A percentile compares a stretch with the other conserved stretches of the same genome.
phyloP scores from a whole-genome alignment of 37 sponge, comb jelly and placozoan genomes.

The Diacarnus erythraeanus region DNA sequence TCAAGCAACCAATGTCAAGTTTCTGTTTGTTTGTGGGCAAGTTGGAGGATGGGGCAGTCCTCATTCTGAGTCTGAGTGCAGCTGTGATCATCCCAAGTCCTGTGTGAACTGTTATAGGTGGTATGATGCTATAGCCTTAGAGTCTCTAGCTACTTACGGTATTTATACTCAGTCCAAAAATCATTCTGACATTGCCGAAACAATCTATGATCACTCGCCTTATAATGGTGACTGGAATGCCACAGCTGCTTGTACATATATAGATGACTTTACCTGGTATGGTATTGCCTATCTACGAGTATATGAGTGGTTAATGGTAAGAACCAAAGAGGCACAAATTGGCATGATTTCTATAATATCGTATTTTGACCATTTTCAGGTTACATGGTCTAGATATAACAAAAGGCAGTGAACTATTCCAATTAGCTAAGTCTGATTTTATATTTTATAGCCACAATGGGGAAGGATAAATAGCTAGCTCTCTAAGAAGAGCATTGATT shows the following conservation, averaged over 20 bases:
- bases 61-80: conserved; percentile 2
- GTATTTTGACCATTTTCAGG: too few relatives aligned
- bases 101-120: conserved; percentile 52
- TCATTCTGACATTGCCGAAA: conserved; percentile 10
- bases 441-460: too few relatives aligned
- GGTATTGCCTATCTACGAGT: conserved; percentile 52
- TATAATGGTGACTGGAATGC: conserved; percentile 52
- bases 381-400: too few relatives aligned
- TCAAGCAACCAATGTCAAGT: not conserved
- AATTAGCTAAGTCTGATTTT: too few relatives aligned
- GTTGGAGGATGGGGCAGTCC: conserved; percentile 26
- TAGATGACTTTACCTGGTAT: conserved; percentile 59
- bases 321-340: too few relatives aligned
- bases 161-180: conserved; percentile 23
- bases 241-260: conserved; percentile 19
- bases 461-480: too few relatives aligned
- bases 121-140: conserved; percentile 44
- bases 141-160: conserved; percentile 32
- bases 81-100: not conserved
- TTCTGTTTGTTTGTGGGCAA: conserved; percentile 51
- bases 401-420: too few relatives aligned
- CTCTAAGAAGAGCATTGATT: too few relatives aligned
- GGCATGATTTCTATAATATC: too few relatives aligned
- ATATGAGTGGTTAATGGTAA: conserved; percentile 47
- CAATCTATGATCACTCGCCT: conserved; percentile 49